Percentiles rank a stretch among this genome's conserved stretches.
Conservation (phyloP, 2,113 vertebrate genomes). For the Ageneiosus marmoratus region DNA sequence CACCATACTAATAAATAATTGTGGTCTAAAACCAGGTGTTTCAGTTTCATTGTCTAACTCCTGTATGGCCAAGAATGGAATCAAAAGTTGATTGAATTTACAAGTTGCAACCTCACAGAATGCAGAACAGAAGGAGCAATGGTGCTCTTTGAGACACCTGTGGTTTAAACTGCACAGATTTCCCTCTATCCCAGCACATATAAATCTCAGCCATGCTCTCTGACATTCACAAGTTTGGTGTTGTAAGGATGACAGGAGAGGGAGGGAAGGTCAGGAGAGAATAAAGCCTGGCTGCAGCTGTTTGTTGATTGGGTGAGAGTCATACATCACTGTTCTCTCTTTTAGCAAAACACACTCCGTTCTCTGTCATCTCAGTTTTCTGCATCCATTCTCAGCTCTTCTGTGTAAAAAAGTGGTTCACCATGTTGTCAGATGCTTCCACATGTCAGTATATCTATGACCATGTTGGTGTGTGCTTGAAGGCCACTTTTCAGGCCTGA, state of each 20-base stretch:
- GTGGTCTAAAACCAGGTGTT: no score
- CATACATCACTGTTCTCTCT: slow-evolving; percentile 32
- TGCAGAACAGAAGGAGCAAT: neutral
- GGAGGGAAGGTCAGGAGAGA: slow-evolving; percentile 36
- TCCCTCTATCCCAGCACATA: slow-evolving; percentile 22
- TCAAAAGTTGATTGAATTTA: no score
- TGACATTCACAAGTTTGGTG: slow-evolving; percentile 46
- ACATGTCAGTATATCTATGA: slow-evolving; percentile 34
- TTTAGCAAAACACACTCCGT: slow-evolving; percentile 17
- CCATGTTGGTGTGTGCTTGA: slow-evolving; percentile 39
- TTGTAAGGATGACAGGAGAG: slow-evolving; percentile 31
- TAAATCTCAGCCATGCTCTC: slow-evolving; percentile 22
- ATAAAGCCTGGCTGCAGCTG: slow-evolving; percentile 28
- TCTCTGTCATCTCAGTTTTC: slow-evolving; percentile 23
- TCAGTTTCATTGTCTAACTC: no score
- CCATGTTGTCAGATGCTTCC: slow-evolving; percentile 34
- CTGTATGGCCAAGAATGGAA: no score
- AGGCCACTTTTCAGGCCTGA: slow-evolving; percentile 52
- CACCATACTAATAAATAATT: no score
- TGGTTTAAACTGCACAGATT: slow-evolving; percentile 5
- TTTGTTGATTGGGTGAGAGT: slow-evolving; percentile 44
- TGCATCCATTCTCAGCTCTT: slow-evolving; percentile 18
- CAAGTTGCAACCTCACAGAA: neutral
- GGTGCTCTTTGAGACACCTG: neutral
- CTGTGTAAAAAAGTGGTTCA: slow-evolving; percentile 25